These are phyloP conservation scores for Thamnophis sirtalis DNA, from an alignment of 2,113 vertebrate genomes.

Conservation along the genomic window DNA sequence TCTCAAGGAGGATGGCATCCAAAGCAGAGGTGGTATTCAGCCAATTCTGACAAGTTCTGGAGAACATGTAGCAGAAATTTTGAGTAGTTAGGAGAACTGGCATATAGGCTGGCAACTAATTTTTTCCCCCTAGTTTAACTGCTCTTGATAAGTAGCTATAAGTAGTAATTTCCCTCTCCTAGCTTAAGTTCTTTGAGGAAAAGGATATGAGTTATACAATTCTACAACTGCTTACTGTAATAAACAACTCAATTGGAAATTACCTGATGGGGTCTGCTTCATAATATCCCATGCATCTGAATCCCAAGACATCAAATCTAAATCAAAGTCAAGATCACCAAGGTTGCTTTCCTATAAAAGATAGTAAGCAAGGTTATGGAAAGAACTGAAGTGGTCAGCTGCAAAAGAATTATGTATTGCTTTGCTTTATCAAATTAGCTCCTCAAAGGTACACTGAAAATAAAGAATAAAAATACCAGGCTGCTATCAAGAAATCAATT, in stretches of 20 bases:
- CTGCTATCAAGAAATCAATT: not conserved
- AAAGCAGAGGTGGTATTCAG: not conserved
- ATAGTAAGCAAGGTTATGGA: slow-evolving; percentile 42
- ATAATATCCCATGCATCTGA: slow-evolving; percentile 66
- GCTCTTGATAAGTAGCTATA: not conserved
- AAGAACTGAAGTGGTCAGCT: not conserved
- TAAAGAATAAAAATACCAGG: not conserved
- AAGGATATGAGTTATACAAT: not conserved
- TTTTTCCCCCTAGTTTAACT: not conserved
- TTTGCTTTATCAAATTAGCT: not conserved
- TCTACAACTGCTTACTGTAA: not conserved
- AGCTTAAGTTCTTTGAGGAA: not conserved
- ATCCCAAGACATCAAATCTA: slow-evolving; percentile 81
- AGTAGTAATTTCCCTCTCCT: not conserved
- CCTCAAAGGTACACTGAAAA: not conserved
- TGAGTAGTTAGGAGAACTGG: too few relatives aligned
- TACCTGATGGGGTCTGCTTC: slow-evolving; percentile 76
- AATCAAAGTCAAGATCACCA: slow-evolving; percentile 81
- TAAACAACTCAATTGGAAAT: not conserved
- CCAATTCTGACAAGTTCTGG: too few relatives aligned
- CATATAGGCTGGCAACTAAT: not conserved
- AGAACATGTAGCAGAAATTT: too few relatives aligned
- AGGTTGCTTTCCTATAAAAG: slow-evolving; percentile 71
- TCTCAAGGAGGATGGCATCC: not conserved
- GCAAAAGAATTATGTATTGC: not conserved